Conservation (phyloP, 2,113 vertebrate genomes). For the Ornithorhynchus anatinus region DNA sequence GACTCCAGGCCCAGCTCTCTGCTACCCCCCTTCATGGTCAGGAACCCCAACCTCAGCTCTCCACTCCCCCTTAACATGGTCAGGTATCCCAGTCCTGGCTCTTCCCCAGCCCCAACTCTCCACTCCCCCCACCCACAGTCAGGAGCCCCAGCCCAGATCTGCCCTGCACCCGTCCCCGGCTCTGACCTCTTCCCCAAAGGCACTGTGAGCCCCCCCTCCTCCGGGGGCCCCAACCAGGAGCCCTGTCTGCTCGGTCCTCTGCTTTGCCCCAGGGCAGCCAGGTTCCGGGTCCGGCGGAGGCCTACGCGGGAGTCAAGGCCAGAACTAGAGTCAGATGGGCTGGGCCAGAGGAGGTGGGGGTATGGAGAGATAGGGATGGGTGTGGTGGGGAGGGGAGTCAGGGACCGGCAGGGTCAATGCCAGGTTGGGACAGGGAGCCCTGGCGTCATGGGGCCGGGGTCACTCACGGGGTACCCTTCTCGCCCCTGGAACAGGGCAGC, state of each 20-base stretch:
- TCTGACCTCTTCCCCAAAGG: slow-evolving; percentile 50
- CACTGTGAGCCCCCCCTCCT: background rate
- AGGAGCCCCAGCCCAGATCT: no score
- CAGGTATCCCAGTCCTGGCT: background rate
- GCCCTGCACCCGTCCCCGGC: no score
- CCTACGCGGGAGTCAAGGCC: background rate
- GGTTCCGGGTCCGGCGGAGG: slow-evolving; percentile 25
- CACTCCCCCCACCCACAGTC: background rate
- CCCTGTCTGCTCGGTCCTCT: background rate
- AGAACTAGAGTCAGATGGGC: background rate
- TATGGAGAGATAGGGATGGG: background rate
- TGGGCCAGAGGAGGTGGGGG: background rate
- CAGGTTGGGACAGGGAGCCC: background rate
- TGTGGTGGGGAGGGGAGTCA: no score
- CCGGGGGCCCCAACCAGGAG: slow-evolving; percentile 32
- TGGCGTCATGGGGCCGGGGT: no score
- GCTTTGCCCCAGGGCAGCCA: slow-evolving; percentile 11
- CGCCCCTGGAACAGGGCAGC: slow-evolving; percentile 74
- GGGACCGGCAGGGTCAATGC: background rate
- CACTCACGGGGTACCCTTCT: slow-evolving; percentile 84
- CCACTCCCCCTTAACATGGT: no score
- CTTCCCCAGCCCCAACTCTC: no score
- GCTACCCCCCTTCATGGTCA: accelerated
- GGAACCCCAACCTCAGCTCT: no score
- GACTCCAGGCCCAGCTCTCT: background rate